These are phyloP conservation scores for Schizothorax lantsangensis DNA, from an alignment of 2,797 vertebrate species.

Conservation along the genomic window DNA sequence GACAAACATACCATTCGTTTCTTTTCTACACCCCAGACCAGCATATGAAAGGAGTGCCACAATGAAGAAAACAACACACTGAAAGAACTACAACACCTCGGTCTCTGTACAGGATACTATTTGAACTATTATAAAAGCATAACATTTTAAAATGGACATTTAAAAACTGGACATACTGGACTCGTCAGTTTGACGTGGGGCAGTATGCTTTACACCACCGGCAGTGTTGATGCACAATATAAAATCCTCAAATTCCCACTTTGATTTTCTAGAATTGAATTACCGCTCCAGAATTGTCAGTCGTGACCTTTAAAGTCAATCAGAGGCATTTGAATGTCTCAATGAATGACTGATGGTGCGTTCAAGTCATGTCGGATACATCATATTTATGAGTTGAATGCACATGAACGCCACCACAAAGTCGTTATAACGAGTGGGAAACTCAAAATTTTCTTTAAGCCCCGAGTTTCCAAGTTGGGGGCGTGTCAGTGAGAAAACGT, in stretches of 20 bases:
- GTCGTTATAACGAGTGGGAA: too few species aligned
- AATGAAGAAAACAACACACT: slow-evolving; percentile 58
- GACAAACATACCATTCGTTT: slow-evolving; percentile 47
- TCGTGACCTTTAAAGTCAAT: neutral
- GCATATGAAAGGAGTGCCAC: slow-evolving; percentile 52
- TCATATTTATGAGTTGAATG: too few species aligned
- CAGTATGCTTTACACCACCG: slow-evolving; percentile 59
- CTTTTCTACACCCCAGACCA: slow-evolving; percentile 37
- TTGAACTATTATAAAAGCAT: slow-evolving; percentile 66
- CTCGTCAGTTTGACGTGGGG: slow-evolving; percentile 56
- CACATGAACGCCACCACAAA: too few species aligned
- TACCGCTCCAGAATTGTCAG: neutral
- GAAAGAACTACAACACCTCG: slow-evolving; percentile 57
- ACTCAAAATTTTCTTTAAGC: too few species aligned
- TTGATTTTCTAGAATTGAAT: neutral
- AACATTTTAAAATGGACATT: slow-evolving; percentile 65
- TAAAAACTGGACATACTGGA: slow-evolving; percentile 62
- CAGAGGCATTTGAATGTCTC: neutral
- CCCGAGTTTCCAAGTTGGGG: too few species aligned
- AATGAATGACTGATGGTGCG: neutral
- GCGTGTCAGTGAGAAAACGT: too few species aligned
- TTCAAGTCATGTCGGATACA: too few species aligned
- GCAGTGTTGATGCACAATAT: slow-evolving; percentile 35
- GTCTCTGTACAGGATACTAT: slow-evolving; percentile 66
- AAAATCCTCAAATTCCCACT: slow-evolving; percentile 23